These are phyloP conservation scores for Globia sparganii DNA, from an alignment of 2,888 invertebrate genomes.

Conservation along the genomic window DNA sequence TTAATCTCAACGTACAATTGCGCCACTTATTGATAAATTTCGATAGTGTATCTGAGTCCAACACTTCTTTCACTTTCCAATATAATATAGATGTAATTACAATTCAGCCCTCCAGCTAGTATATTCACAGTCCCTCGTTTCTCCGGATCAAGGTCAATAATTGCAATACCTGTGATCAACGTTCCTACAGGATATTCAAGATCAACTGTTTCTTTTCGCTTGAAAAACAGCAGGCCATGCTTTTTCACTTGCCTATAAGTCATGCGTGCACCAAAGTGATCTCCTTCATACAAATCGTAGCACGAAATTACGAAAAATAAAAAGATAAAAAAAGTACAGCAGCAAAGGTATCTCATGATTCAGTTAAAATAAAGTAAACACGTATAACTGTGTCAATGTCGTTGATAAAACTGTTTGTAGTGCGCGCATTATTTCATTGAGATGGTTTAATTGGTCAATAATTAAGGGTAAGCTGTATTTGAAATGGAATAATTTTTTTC, in stretches of 20 bases:
- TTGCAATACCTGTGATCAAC: slow-evolving; percentile 74
- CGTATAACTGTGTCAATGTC: slow-evolving; percentile 60
- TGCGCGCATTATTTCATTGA: slow-evolving; percentile 21
- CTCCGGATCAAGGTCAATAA: slow-evolving; percentile 70
- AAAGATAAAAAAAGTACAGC: slow-evolving; percentile 33
- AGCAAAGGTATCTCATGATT: slow-evolving; percentile 50
- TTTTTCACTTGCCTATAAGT: slow-evolving; percentile 76
- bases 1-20: not conserved
- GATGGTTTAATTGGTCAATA: slow-evolving; percentile 25
- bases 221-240: slow-evolving; percentile 74
- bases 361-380: slow-evolving; percentile 33
- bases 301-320: slow-evolving; percentile 47
- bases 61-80: slow-evolving; percentile 73
- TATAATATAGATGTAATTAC: slow-evolving; percentile 66
- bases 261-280: slow-evolving; percentile 75
- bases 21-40: slow-evolving; percentile 55
- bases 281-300: slow-evolving; percentile 65
- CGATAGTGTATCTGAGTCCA: slow-evolving; percentile 68
- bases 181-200: slow-evolving; percentile 73
- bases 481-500: not conserved
- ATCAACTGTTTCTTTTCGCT: slow-evolving; percentile 64
- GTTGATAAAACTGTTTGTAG: slow-evolving; percentile 63
- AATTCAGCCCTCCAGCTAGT: slow-evolving; percentile 69
- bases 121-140: slow-evolving; percentile 69
- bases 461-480: slow-evolving; percentile 34